Evolutionary conservation across 1,140 invertebrate species (phyloP).

Genomic region (Drosophila elegans): DNA sequence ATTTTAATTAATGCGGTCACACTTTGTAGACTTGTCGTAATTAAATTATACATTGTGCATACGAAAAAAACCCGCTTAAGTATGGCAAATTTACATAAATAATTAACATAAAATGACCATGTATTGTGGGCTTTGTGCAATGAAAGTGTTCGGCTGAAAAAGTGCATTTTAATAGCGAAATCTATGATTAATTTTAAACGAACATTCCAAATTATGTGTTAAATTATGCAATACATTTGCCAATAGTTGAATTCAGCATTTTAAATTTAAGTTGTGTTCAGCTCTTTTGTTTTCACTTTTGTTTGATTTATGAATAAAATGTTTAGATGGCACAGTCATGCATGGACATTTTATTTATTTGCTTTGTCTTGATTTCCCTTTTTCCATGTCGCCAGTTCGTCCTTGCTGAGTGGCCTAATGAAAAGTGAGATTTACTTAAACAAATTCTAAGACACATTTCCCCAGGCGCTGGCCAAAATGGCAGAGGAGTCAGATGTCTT

Average conservation of each 20-base stretch:
- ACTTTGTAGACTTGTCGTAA: conserved; percentile 36
- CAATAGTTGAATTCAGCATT: not conserved
- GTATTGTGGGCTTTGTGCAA: conserved; percentile 9
- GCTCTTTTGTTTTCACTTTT: not conserved
- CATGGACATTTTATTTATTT: conserved; percentile 15
- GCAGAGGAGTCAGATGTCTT: conserved; percentile 25
- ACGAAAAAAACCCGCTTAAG: conserved; percentile 31
- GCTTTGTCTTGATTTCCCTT: not conserved
- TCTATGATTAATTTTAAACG: not conserved
- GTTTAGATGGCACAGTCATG: conserved; percentile 6
- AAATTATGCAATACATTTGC: conserved; percentile 26
- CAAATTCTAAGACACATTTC: conserved; percentile 66
- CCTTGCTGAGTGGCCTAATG: conserved; percentile 51
- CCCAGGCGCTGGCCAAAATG: conserved; percentile 23
- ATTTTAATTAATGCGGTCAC: conserved; percentile 38
- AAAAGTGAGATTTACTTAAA: conserved; percentile 73
- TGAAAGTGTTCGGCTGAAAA: conserved; percentile 21
- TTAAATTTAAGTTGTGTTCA: not conserved
- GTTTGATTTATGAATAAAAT: conserved; percentile 12
- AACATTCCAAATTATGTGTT: conserved; percentile 5
- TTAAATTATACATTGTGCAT: conserved; percentile 37
- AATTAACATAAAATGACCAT: conserved; percentile 40
- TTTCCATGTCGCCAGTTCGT: not conserved
- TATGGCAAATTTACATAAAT: conserved; percentile 52
- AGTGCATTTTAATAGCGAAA: conserved; percentile 27